Percentiles rank a stretch among this genome's conserved stretches.
Conservation (phyloP, 2,113 vertebrate genomes). For the Podarcis muralis region DNA sequence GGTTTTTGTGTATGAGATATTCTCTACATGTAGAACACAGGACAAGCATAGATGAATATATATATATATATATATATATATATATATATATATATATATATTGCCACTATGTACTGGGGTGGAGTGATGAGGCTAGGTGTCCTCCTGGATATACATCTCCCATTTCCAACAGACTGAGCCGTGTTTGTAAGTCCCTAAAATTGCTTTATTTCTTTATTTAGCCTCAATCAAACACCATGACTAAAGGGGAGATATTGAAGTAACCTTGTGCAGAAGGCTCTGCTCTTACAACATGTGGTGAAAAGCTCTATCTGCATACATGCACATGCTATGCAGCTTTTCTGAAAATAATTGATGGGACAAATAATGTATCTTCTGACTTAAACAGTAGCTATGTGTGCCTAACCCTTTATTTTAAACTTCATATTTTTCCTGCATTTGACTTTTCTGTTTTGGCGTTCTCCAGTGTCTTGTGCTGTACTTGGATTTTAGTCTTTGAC, state of each 20-base stretch:
- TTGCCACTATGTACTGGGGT: no score
- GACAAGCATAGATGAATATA: background rate
- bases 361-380: constrained; percentile 1
- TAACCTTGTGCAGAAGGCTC: background rate
- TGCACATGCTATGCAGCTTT: background rate
- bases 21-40: background rate
- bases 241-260: background rate
- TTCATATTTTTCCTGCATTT: background rate
- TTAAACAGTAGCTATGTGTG: background rate
- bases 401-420: constrained; percentile 5
- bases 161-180: background rate
- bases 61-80: no score
- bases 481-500: background rate
- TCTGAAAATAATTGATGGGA: background rate
- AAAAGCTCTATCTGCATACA: background rate
- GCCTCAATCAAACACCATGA: background rate
- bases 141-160: background rate
- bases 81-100: no score
- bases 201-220: background rate
- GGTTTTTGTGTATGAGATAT: background rate
- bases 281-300: background rate
- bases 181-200: background rate
- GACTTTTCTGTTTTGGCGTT: background rate
- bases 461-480: background rate
- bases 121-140: background rate